Conservation (phyloP, 1,140 invertebrate species). For the Rhopalosiphum maidis region DNA sequence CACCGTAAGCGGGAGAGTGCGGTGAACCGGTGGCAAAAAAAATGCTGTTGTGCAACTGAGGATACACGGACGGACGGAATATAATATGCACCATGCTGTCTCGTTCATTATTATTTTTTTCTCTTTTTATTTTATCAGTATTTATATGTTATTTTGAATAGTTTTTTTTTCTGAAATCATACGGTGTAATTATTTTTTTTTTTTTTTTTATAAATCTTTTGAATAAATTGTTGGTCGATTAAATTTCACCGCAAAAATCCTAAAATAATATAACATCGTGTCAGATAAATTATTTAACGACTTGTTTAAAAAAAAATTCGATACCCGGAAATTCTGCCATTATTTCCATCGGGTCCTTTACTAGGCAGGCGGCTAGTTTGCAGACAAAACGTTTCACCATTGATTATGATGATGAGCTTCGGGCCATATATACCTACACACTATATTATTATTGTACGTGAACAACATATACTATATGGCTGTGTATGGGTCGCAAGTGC, state of each 20-base stretch:
- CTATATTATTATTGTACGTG: background rate
- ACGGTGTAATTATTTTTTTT: background rate
- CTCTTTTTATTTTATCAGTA: background rate
- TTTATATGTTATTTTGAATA: conserved; percentile 23
- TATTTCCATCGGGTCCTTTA: background rate
- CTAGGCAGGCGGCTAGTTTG: background rate
- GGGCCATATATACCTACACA: background rate
- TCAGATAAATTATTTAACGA: background rate
- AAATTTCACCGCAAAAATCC: conserved; percentile 21
- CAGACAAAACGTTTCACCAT: background rate
- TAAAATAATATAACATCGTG: background rate
- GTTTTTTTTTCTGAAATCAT: background rate
- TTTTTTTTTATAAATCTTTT: background rate
- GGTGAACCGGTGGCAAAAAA: conserved; percentile 4
- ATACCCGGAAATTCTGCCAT: background rate
- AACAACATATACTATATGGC: background rate
- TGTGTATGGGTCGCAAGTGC: background rate
- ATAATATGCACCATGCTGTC: background rate
- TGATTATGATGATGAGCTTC: conserved; percentile 1
- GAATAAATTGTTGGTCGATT: background rate
- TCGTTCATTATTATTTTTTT: background rate
- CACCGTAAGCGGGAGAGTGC: background rate
- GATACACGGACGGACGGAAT: background rate
- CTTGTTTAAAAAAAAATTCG: background rate
- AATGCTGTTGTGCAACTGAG: conserved; percentile 10